phyloP scores from a whole-genome alignment of 2,797 vertebrate species.

The Microcaecilia unicolor region DNA sequence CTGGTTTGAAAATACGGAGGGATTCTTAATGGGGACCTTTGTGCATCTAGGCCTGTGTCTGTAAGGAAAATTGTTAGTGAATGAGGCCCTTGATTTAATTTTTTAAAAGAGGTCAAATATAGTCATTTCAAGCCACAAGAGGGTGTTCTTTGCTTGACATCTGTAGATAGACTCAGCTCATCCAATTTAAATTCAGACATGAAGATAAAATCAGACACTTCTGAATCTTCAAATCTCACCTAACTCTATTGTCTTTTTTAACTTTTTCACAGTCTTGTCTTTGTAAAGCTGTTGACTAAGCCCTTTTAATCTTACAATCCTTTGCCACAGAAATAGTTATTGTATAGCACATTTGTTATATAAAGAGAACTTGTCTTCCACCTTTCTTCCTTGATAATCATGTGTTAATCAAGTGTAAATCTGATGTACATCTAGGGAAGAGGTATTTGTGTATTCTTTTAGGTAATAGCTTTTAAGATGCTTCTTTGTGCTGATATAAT shows the following conservation, averaged over 20 bases:
- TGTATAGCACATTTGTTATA: slow-evolving; percentile 10
- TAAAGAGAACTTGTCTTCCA: slow-evolving; percentile 11
- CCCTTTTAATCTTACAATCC: slow-evolving; percentile 24
- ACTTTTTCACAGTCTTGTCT: slow-evolving; percentile 18
- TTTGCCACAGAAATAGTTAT: slow-evolving; percentile 9
- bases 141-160: slow-evolving; percentile 19
- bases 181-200: slow-evolving; percentile 6
- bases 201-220: slow-evolving; percentile 18
- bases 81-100: too few species aligned
- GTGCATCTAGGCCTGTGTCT: too few species aligned
- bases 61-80: too few species aligned
- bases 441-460: slow-evolving; percentile 22
- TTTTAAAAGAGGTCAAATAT: background rate
- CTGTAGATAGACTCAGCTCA: too few species aligned
- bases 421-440: slow-evolving; percentile 1
- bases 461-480: slow-evolving; percentile 33
- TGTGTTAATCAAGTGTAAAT: slow-evolving; percentile 19
- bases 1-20: too few species aligned
- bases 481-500: slow-evolving; percentile 43
- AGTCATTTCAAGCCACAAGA: slow-evolving; percentile 1
- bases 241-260: slow-evolving; percentile 11
- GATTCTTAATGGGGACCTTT: too few species aligned
- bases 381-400: slow-evolving; percentile 9
- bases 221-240: slow-evolving; percentile 27
- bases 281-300: slow-evolving; percentile 9